Evolutionary conservation across 2,113 vertebrate genomes (phyloP), one percentile per base, ranked within the genome.

Genomic region (Vidua chalybeata): DNA sequence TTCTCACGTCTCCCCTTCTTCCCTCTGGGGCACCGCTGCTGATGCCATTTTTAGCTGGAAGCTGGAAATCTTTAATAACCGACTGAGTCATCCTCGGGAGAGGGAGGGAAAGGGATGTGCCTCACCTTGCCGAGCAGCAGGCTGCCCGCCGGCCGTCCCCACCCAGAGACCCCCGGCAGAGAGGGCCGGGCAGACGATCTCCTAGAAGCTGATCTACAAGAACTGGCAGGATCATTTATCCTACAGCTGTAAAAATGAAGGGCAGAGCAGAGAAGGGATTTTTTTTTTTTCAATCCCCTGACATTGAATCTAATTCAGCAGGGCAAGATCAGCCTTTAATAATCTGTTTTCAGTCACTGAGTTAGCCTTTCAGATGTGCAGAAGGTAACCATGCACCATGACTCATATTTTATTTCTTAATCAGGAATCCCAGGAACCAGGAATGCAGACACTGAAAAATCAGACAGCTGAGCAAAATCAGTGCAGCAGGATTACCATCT

Each of bases 41-140:
- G 89, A 80, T 96, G 77, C 96, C 94, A 84, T 95, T 97, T 97
- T 97, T 95, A 97, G 94, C 93, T 92, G 68, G 66, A 76, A 96
- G 94, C 83, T 97, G 94, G 89, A 89, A 90, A 93, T 95, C 86
- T 97, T 97, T 96, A 95, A 95, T 96, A 94, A 94, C 22, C 0
- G 7, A 46, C 85, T 94, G 96, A 96, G 85, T 97, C 94, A 97
- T 89, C 58, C 79, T 35, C 8, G 2, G 58, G 64, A 81, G 89
- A 77, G 56, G 63, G 43, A 75, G 80, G 84, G 58, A 63, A 46
- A 82, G 63, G 89, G 94, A 76, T 77, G 93, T 24, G 52, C 83
- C 94, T 94, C 94, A 89, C 93, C 92, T 97, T 88, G 78, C 89
- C 7, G 14, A 17, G 37, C 61, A 27, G 73, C 19, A 10, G 9